Conservation (phyloP, 2,797 vertebrate species). For the Falco cherrug region DNA sequence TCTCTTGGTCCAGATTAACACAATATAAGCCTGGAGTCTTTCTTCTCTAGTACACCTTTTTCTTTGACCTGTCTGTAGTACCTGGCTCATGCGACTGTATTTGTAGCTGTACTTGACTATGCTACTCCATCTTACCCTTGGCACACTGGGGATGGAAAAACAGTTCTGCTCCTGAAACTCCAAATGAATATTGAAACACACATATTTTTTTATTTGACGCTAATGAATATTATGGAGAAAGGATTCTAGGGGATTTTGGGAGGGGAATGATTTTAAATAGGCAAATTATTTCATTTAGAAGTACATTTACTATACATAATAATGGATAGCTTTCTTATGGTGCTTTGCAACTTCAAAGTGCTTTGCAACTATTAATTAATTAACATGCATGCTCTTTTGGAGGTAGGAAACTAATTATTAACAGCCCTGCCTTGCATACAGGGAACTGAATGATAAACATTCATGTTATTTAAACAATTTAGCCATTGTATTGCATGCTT, state of each 20-base stretch:
- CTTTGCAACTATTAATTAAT: constrained; percentile 60
- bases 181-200: background rate
- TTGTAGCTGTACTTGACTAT: background rate
- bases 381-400: constrained; percentile 42
- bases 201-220: background rate
- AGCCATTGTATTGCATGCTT: constrained; percentile 28
- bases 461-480: constrained; percentile 58
- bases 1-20: background rate
- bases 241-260: constrained; percentile 3
- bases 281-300: constrained; percentile 28
- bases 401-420: constrained; percentile 62
- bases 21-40: background rate
- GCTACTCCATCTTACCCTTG: background rate
- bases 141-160: background rate
- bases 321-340: constrained; percentile 35
- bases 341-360: constrained; percentile 56
- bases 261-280: background rate
- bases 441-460: constrained; percentile 45
- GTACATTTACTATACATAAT: constrained; percentile 5
- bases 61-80: background rate
- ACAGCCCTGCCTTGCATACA: constrained; percentile 24
- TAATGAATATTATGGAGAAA: constrained; percentile 5
- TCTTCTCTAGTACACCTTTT: background rate
- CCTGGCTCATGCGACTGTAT: background rate
- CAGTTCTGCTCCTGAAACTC: background rate